Base-by-base conservation (phyloP, 2,113 vertebrate genomes). In the Psammodynastes pulverulentus region DNA sequence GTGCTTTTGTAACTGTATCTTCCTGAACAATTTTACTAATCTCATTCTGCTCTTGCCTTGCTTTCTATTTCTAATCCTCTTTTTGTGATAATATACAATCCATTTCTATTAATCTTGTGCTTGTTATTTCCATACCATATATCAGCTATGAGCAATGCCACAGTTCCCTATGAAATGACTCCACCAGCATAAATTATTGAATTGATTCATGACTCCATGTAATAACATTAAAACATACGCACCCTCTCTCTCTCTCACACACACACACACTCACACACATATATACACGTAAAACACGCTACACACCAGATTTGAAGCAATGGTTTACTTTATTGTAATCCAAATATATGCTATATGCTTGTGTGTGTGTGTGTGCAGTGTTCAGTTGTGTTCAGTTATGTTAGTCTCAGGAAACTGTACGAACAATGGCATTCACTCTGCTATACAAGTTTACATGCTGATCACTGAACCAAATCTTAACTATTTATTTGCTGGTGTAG, bases 401-500 rank as follows among this genome's bases (percentile, higher is more conserved):
- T 5, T 85, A n/a, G 43, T 58, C 51, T n/a, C 53, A 91, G 15
- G 19, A 49, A 86, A 86, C 17, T 15, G 3, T 56, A 21, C 52
- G 49, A 58, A 91, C 8, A 45, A 24, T 46, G 24, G 87, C 67
- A 67, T 46, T n/a, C 24, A 45, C 24, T 88, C 26, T 91, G 85
- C 56, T 48, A 29, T 24, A 53, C 23, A 26, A 72, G 85, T 24
- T 67, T 48, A 67, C 4, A 67, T 29, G 21, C n/a, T 51, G 29
- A n/a, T 34, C 85, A 72, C 15, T 12, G 34, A 46, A 51, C 46
- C 56, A 48, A 34, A 62, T 67, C 54, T 67, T 91, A 67, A 87
- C 91, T 56, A 92, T 87, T 92, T 88, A 88, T 67, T 88, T 87
- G 56, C 58, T 87, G n/a, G 58, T 72, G 56, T 49, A 87, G 58